Evolutionary conservation across 2,113 vertebrate genomes (phyloP).

Genomic region (Salvator merianae): DNA sequence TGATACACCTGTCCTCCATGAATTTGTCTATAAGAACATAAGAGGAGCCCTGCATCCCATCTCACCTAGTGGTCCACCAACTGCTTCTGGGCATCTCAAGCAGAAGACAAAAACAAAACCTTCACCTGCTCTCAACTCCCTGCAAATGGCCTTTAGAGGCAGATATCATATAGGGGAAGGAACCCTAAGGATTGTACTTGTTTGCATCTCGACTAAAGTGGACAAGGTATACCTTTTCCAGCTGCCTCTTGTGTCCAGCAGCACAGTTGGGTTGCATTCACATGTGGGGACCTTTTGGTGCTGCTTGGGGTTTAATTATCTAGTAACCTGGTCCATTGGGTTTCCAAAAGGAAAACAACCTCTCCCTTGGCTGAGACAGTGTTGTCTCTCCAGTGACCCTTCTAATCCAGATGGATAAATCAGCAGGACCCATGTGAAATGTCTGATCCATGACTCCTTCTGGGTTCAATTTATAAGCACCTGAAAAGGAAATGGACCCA

Average conservation of each 20-base stretch:
- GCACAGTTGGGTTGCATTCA: too few species aligned
- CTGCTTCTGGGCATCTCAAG: too few species aligned
- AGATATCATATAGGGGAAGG: neutral
- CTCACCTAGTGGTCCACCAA: too few species aligned
- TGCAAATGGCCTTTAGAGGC: too few species aligned
- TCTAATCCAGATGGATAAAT: neutral
- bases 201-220: neutral
- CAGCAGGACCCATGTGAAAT: neutral
- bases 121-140: too few species aligned
- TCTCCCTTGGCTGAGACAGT: neutral
- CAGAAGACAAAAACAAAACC: too few species aligned
- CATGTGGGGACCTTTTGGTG: too few species aligned
- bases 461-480: neutral
- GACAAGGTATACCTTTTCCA: neutral
- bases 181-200: neutral
- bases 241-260: neutral
- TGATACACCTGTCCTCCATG: too few species aligned
- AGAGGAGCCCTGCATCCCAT: too few species aligned
- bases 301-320: neutral
- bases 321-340: neutral
- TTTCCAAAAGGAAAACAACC: neutral
- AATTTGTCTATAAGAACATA: too few species aligned
- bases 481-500: too few species aligned
- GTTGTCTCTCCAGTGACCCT: neutral
- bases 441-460: neutral